phyloP scores from a whole-genome alignment of 2,113 vertebrate genomes.

The Herpetotheres cachinnans region DNA sequence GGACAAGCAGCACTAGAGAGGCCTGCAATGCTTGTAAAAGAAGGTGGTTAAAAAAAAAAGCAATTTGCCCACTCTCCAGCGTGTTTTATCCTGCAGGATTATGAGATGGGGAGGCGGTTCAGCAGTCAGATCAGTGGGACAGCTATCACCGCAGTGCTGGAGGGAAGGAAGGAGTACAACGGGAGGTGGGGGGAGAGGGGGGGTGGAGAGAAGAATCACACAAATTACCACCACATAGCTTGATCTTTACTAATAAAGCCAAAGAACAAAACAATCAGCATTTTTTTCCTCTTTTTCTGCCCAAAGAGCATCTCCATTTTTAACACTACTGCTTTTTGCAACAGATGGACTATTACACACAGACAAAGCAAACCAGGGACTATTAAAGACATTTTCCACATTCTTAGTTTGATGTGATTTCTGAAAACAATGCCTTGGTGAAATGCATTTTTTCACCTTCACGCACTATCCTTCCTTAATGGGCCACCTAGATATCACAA shows the following conservation, averaged over 20 bases:
- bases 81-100: not conserved
- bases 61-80: too few species aligned
- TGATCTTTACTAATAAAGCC: slow-evolving; percentile 67
- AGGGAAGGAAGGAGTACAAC: not conserved
- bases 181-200: too few species aligned
- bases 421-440: not conserved
- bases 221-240: slow-evolving; percentile 25
- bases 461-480: not conserved
- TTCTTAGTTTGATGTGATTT: not conserved
- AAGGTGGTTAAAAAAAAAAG: not conserved
- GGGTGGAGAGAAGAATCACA: too few species aligned
- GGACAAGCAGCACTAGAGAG: not conserved
- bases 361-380: slow-evolving; percentile 20
- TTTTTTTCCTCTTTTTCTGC: slow-evolving; percentile 19
- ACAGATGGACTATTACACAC: not conserved
- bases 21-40: not conserved
- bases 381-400: not conserved
- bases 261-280: slow-evolving; percentile 50
- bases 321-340: slow-evolving; percentile 49
- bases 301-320: slow-evolving; percentile 34
- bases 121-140: not conserved
- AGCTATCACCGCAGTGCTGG: not conserved
- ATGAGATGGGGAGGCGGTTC: fast-evolving
- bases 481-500: not conserved
- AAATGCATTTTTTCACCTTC: not conserved